A percentile compares a stretch with the other conserved stretches of the same genome.
Evolutionary conservation across 2,797 vertebrate genomes (phyloP).

Genomic region (Alosa sapidissima): DNA sequence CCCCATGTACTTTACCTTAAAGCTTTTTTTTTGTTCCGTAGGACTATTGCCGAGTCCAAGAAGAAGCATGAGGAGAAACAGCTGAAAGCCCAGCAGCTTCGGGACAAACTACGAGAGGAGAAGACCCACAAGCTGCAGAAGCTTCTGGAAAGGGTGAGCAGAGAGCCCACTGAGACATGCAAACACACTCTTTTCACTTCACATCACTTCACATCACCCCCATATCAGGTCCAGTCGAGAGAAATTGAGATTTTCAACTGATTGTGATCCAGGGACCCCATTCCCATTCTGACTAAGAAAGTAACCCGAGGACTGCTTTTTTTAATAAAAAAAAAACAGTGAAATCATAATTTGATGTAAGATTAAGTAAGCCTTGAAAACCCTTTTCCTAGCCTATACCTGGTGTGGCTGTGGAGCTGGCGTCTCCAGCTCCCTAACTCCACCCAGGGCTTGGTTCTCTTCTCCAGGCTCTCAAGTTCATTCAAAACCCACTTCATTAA

Average conservation of each 20-base stretch:
- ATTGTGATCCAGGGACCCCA: too few species aligned
- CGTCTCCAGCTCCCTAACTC: not conserved
- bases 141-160: conserved; percentile 92
- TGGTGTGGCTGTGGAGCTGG: not conserved
- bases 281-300: too few species aligned
- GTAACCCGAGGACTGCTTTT: too few species aligned
- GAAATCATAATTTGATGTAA: too few species aligned
- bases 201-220: not conserved
- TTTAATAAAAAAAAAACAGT: too few species aligned
- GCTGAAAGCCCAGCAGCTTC: conserved; percentile 96
- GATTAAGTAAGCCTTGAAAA: too few species aligned
- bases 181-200: not conserved
- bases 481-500: not conserved
- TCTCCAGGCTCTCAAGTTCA: not conserved
- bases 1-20: not conserved
- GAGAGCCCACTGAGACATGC: not conserved
- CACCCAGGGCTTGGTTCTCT: not conserved
- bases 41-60: conserved; percentile 98
- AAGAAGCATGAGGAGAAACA: conserved; percentile 99
- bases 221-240: not conserved
- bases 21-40: conserved; percentile 61
- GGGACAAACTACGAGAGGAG: conserved; percentile 95
- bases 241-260: not conserved
- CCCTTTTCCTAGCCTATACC: not conserved
- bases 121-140: conserved; percentile 97